Conservation (phyloP, 2,888 invertebrate species). For the Podabrus alpinus region DNA sequence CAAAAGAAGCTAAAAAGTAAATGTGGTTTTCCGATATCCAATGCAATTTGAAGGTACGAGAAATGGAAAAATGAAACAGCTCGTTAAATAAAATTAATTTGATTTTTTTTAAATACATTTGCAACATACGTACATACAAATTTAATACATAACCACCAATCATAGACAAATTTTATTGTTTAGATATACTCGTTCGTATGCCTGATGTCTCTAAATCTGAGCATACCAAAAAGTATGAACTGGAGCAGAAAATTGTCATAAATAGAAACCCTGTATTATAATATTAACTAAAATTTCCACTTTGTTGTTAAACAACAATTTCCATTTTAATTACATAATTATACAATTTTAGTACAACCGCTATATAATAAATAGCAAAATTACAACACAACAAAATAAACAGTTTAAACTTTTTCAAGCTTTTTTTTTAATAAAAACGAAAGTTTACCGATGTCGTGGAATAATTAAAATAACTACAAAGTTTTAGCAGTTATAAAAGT, state of each 20-base stretch:
- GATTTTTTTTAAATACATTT: too few species aligned
- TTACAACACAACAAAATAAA: not conserved
- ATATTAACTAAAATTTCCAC: not conserved
- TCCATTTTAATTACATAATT: slow-evolving; percentile 2
- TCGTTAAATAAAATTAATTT: not conserved
- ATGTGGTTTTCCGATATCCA: not conserved
- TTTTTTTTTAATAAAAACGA: not conserved
- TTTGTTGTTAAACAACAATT: slow-evolving; percentile 1
- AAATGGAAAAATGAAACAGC: not conserved
- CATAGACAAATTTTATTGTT: not conserved
- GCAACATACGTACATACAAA: too few species aligned
- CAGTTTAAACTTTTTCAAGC: not conserved
- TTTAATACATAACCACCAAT: not conserved
- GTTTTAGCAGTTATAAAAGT: not conserved
- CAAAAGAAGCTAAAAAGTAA: not conserved
- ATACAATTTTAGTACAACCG: not conserved
- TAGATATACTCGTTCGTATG: not conserved
- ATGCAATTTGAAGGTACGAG: not conserved
- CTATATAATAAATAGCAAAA: not conserved
- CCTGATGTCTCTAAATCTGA: not conserved
- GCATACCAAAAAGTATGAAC: not conserved
- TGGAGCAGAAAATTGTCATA: not conserved
- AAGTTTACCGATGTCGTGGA: not conserved
- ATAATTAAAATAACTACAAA: not conserved
- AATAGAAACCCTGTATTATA: not conserved